Base-by-base conservation (phyloP, 2,113 vertebrate species). In the Herpetotheres cachinnans region DNA sequence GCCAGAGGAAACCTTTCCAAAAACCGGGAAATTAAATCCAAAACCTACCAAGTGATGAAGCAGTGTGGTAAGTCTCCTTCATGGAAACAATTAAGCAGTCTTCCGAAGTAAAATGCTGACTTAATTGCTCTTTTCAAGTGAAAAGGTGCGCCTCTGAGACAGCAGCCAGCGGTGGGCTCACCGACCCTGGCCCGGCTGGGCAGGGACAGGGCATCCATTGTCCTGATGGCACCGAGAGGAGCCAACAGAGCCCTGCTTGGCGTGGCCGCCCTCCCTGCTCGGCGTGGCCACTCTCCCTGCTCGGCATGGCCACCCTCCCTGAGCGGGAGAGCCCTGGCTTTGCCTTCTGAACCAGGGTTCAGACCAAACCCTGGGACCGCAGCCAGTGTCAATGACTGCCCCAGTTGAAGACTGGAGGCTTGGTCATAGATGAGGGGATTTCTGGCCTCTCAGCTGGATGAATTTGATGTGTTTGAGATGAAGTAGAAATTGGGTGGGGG, bases 31-130 rank as follows among this genome's bases (percentile, higher is more conserved):
- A 99, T 99, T 94, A 99, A 99, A 97, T 99, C 99, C 91, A 99
- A 99, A 97, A 99, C 99, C 50, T 99, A 99, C 97, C 99, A 99
- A 97, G 99, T 99, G 97, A 99, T 99, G 99, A 98, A 95, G 79
- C 98, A 99, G 86, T 99, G 99, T 76, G 99, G 99, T 99, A 94
- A 99, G 98, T 97, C 26, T 81, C 40, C 40, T 49, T 27, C 19
- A n/a, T 52, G 24, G 36, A 81, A 78, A 65, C 5, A 4, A 22
- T 38, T 82, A 32, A 76, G 38, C 29, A 50, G n/a, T 16, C 30
- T 74, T 76, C 44, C 50, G 50, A 65, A 74, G n/a, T 62, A 34
- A 56, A 91, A 44, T 22, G 20, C 20, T 5, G 1, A 49, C 11
- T 77, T 80, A 55, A 40, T n/a, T 55, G 16, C 73, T 24, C 13